Evolutionary conservation across 2,113 vertebrate genomes (phyloP), one percentile per base, ranked within the genome.

Genomic region (Menura novaehollandiae): DNA sequence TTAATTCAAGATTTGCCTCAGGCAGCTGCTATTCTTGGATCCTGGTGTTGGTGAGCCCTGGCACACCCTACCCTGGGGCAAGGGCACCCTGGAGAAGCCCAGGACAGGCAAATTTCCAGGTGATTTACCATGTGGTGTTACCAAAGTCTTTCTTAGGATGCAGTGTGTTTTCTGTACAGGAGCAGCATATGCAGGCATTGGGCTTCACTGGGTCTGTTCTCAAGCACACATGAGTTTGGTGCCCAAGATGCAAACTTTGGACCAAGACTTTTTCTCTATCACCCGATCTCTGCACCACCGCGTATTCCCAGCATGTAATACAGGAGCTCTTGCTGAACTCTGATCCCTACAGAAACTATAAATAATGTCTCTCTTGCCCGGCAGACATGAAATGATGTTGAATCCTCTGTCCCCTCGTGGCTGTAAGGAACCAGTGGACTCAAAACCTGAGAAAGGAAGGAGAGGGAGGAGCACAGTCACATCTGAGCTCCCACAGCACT

Each of bases 251-350:
- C 67, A 73, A 74, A 30, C 60, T 66, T 49, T 20, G 23, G 47
- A 56, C 12, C 37, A 77, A 73, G 33, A 11, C 32, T 72, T 59
- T 51, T 63, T 28, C 43, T 71, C 21, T 63, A 46, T 11, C 63
- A 21, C n/a, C 69, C 0, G 0, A 41, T 41, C 16, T 76, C 53
- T 84, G 41, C 53, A 15, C 33, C 32, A 22, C 17, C 18, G 24
- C 27, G 16, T 46, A 87, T 73, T 58, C 13, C 63, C 35, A 86
- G 76, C 49, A 71, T 13, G 13, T 15, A 73, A 83, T 5, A 58
- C 1, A 56, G n/a, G 11, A 92, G 55, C 6, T 58, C 59, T 46
- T 46, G 46, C 32, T 74, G 22, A 28, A 23, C 39, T 37, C 59
- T 44, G 18, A 81, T 39, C 24, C 49, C 44, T 52, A 44, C 1